Evolutionary conservation across 1,140 invertebrate species (phyloP).

Genomic region (Procambarus clarkii): DNA sequence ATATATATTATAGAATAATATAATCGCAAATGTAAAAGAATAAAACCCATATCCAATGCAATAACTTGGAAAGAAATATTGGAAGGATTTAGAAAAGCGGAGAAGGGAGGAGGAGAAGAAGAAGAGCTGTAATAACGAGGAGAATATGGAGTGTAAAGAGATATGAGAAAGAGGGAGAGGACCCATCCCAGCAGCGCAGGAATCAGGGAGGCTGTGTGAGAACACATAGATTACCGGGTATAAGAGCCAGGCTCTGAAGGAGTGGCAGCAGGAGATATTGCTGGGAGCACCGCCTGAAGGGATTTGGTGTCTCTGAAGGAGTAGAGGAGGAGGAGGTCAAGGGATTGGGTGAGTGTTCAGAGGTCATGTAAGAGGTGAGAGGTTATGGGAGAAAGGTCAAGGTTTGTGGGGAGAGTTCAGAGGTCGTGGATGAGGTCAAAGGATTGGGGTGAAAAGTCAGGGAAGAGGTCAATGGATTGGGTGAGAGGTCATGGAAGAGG

Average conservation of each 20-base stretch:
- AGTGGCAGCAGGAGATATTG: neutral
- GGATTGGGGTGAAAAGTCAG: no score
- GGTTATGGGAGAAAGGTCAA: no score
- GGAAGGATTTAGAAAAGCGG: neutral
- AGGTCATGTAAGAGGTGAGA: no score
- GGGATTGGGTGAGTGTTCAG: no score
- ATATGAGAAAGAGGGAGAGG: conserved; percentile 2
- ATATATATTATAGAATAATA: neutral
- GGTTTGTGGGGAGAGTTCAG: no score
- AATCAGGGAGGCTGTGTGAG: neutral
- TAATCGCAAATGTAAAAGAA: neutral
- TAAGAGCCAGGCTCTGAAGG: neutral
- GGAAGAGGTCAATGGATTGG: no score
- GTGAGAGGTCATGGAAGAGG: no score
- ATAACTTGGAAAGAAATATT: neutral
- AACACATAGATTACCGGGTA: neutral
- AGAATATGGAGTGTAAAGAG: conserved; percentile 3
- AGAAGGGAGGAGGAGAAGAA: conserved; percentile 1
- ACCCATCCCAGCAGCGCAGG: neutral
- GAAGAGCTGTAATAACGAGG: neutral
- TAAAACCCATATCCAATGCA: no score
- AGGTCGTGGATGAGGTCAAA: no score
- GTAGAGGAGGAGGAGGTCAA: no score
- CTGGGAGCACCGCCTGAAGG: no score
- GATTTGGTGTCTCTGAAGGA: no score